Evolutionary conservation across 2,113 vertebrate species (phyloP), one percentile per base, ranked within the genome.

Genomic region (Phalacrocorax pelagicus): DNA sequence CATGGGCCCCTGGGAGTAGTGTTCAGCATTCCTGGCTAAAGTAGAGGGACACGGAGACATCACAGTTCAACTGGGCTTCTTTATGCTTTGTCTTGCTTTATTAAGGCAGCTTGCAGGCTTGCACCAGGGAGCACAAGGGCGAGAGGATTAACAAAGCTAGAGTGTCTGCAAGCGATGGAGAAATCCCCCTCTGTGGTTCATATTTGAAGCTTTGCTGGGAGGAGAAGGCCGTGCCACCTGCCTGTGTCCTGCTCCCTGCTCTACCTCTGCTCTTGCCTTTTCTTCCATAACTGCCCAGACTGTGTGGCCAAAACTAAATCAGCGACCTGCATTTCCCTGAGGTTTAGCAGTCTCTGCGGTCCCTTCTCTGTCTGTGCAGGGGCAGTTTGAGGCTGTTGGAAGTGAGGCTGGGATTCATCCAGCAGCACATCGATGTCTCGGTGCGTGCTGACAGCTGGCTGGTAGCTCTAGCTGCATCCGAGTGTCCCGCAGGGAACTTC

Each of bases 371-470:
- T 4, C 59, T 5, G 11, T 24, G 66, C 44, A 22, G 66, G 52
- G 61, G 19, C 47, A 17, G 27, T n/a, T 3, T 42, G 24, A 44
- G 42, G 47, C 58, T 4, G 12, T 36, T 44, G 81, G 38, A 23
- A n/a, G 22, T 29, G 22, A 57, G 49, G 40, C 47, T 83, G 62
- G 62, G 79, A 19, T 44, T 38, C 51, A 24, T 38, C 36, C 59
- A 6, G 58, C 10, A 2, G 16, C 6, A 5, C 3, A 2, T 1
- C 1, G 1, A 3, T 51, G 46, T 18, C 69, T 67, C 5, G 0
- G 24, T 4, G 57, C 20, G 46, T 19, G 66, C 65, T 40, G 80
- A 21, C 0, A 0, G 19, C 69, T 26, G 52, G 30, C 86, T 79
- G 38, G 47, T n/a, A n/a, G 34, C 67, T 74, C 4, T 22, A 19